Conservation (phyloP, 2,888 invertebrate genomes). For the Ashinkailepas kermadecensis region DNA sequence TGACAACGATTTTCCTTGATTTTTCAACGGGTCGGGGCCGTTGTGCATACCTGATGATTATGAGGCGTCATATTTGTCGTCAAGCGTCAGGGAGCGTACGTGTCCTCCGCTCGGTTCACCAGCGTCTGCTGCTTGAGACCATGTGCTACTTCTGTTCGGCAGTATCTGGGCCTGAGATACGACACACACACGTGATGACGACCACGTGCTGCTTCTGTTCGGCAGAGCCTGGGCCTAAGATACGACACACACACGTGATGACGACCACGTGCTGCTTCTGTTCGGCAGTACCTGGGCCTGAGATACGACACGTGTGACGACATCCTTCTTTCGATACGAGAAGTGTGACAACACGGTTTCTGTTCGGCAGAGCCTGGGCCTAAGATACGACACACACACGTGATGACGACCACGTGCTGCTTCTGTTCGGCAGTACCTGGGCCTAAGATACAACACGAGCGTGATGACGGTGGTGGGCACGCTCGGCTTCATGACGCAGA, state of each 20-base stretch:
- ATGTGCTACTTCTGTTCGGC: neutral
- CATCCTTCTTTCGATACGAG: neutral
- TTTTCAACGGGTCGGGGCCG: too few species aligned
- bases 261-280: neutral
- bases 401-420: too few species aligned
- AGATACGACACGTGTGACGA: neutral
- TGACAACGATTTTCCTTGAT: too few species aligned
- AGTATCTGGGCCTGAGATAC: neutral
- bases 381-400: too few species aligned
- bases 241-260: too few species aligned
- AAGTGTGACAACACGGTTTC: neutral
- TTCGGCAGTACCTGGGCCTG: neutral
- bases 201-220: too few species aligned
- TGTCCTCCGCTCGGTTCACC: too few species aligned
- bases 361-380: neutral
- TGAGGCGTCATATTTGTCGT: too few species aligned
- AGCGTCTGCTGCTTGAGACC: too few species aligned
- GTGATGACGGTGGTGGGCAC: constrained; percentile 29
- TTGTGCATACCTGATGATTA: too few species aligned
- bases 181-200: too few species aligned
- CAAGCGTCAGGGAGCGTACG: too few species aligned
- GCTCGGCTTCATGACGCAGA: constrained; percentile 40
- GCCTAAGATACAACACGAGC: constrained; percentile 29
- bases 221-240: neutral
- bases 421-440: constrained; percentile 25